Percentiles rank a stretch among this genome's conserved stretches.
Evolutionary conservation across 1,140 invertebrate genomes (phyloP).

Genomic region (Pogonus chalceus): DNA sequence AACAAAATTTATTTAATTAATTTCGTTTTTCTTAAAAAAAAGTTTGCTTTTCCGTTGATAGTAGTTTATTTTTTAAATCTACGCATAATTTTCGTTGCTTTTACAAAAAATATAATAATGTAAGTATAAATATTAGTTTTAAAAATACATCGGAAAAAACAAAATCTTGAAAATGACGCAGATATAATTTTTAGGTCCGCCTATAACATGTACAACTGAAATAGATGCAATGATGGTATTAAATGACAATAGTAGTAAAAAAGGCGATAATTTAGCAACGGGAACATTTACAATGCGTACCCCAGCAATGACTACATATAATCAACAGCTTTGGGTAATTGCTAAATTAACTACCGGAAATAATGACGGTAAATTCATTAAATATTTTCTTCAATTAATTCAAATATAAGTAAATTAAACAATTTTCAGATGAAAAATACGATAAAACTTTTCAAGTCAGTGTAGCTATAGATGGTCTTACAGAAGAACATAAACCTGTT

Average conservation of each 20-base stretch:
- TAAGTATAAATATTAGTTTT: slow-evolving; percentile 20
- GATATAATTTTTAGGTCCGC: slow-evolving; percentile 68
- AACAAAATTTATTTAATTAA: too few relatives aligned
- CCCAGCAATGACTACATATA: slow-evolving; percentile 74
- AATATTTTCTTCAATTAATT: slow-evolving; percentile 11
- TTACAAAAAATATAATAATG: slow-evolving; percentile 8
- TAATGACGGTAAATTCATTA: slow-evolving; percentile 58
- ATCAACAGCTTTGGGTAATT: slow-evolving; percentile 89
- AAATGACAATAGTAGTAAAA: slow-evolving; percentile 23
- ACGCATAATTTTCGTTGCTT: too few relatives aligned
- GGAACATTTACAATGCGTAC: slow-evolving; percentile 82
- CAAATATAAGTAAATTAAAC: slow-evolving; percentile 15
- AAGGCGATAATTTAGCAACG: slow-evolving; percentile 47
- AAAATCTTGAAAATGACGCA: too few relatives aligned
- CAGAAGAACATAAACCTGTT: slow-evolving; percentile 56
- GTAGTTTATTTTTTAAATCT: too few relatives aligned
- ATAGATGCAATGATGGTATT: slow-evolving; percentile 44
- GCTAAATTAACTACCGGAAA: slow-evolving; percentile 76
- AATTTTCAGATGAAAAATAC: slow-evolving; percentile 66
- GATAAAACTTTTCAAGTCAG: slow-evolving; percentile 79
- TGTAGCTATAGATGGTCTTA: slow-evolving; percentile 69
- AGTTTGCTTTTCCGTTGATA: too few relatives aligned
- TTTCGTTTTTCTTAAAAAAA: too few relatives aligned
- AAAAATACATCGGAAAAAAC: too few relatives aligned
- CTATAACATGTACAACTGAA: slow-evolving; percentile 70